Evolutionary conservation across 64 coral and sea anemone species (phyloP), one percentile per base, ranked within the genome.

Genomic region (Porites australiensis): DNA sequence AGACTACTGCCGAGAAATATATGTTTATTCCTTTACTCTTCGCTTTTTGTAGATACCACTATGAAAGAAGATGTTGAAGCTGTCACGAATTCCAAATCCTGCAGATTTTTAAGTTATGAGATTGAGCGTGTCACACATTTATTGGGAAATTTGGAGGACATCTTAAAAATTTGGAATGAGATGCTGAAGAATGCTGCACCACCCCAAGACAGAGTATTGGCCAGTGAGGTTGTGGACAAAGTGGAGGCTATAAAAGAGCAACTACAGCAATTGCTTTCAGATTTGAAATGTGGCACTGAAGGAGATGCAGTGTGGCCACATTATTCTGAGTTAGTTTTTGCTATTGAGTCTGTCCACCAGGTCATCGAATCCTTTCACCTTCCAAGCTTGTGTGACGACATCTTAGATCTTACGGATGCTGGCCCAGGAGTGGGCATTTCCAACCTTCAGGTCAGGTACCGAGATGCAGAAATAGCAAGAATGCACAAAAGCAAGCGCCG

Each of bases 21-120:
- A 54, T 54, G 52, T 54, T 54, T 54, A 54, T 54, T 54, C 52
- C 52, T 54, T 5, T 67, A 20, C 8, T 87, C 48, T 87, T 44
- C 43, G 46, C 67, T 44, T 50, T 50, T n/a, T 87, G n/a, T 87
- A 87, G 83, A 87, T 70, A 87, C 63, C 44, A 87, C 83, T 71
- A 70, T 71, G 54, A 87, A 87, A 65, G 77, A 80, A 80, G 82
- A 86, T 67, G 84, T 87, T 87, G 84, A 87, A n/a, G 47, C 37
- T 69, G 84, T 87, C 48, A 74, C 23, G 72, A 47, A 43, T 54
- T 87, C 84, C 63, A 70, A 71, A 70, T 70, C 59, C 18, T 87
- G 84, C 84, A 87, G 68, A 69, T 87, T 87, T 87, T 87, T 73
- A 87, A 87, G 44, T 62, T 87, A 87, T 69, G 84, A 87, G 70